Conservation (phyloP, 2,888 invertebrate species). For the Ecdyonurus torrentis region DNA sequence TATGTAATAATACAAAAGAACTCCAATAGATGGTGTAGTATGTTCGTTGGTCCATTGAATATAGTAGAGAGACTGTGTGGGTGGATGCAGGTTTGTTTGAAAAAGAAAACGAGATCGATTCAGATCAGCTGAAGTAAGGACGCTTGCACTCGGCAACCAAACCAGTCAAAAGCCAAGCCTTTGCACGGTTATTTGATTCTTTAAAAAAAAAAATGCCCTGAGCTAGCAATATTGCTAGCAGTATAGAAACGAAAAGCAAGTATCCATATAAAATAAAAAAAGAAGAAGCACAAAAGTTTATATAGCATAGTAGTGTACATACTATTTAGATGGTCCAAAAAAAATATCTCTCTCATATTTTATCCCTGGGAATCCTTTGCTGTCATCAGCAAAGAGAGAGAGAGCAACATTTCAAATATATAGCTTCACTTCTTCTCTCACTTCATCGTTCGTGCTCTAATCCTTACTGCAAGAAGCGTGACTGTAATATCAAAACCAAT, state of each 20-base stretch:
- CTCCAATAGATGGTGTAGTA: neutral
- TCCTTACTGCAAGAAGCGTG: neutral
- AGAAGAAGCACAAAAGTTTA: too few relatives aligned
- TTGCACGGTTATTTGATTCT: too few relatives aligned
- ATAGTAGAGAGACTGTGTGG: neutral
- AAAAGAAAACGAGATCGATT: neutral
- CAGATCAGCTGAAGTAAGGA: neutral
- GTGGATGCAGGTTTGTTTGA: neutral
- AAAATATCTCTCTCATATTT: neutral
- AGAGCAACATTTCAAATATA: neutral
- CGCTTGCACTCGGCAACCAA: neutral
- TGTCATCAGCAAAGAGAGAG: neutral
- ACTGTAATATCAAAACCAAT: neutral
- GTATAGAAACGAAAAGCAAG: neutral
- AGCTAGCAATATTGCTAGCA: neutral
- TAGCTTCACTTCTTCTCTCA: neutral
- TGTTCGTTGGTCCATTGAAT: neutral
- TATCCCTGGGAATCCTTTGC: neutral
- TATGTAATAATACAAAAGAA: neutral
- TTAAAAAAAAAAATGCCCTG: too few relatives aligned
- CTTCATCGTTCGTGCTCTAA: neutral
- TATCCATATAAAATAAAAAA: too few relatives aligned
- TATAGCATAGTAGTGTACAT: too few relatives aligned
- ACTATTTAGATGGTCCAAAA: neutral
- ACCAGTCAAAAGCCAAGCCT: neutral